A percentile compares a stretch with the other conserved stretches of the same genome.
Evolutionary conservation across 2,113 vertebrate genomes (phyloP).

Genomic region (Crotophaga sulcirostris): DNA sequence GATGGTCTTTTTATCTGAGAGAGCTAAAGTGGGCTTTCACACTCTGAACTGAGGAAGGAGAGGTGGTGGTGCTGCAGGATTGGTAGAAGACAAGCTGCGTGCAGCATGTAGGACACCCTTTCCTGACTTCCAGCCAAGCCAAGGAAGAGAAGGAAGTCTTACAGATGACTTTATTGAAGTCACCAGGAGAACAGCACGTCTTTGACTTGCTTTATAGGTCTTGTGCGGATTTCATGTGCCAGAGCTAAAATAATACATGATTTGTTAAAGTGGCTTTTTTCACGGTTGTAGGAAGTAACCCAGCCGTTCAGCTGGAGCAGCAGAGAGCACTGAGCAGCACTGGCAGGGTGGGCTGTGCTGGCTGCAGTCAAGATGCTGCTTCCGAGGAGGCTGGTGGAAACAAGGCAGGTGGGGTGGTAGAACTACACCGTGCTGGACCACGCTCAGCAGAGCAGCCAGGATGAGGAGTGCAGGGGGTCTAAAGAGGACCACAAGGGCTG

Average conservation of each 20-base stretch:
- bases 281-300: neutral
- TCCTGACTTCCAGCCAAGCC: neutral
- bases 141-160: neutral
- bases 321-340: neutral
- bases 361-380: neutral
- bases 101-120: neutral
- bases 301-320: neutral
- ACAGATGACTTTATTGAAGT: neutral
- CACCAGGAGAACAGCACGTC: neutral
- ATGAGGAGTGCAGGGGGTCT: neutral
- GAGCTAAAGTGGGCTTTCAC: neutral
- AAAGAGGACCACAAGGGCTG: neutral
- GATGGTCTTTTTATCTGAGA: neutral
- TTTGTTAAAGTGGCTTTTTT: slow-evolving; percentile 1
- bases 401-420: neutral
- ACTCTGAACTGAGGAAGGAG: neutral
- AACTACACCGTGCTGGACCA: neutral
- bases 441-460: neutral
- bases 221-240: slow-evolving; percentile 2
- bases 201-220: neutral
- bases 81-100: neutral
- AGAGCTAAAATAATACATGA: slow-evolving; percentile 24
- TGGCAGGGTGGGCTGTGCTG: neutral
- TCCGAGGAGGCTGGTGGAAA: neutral
- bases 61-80: neutral